These are phyloP conservation scores for Phymanthus crucifer DNA, from an alignment of 92 coral and sea anemone species.

Conservation along the genomic window DNA sequence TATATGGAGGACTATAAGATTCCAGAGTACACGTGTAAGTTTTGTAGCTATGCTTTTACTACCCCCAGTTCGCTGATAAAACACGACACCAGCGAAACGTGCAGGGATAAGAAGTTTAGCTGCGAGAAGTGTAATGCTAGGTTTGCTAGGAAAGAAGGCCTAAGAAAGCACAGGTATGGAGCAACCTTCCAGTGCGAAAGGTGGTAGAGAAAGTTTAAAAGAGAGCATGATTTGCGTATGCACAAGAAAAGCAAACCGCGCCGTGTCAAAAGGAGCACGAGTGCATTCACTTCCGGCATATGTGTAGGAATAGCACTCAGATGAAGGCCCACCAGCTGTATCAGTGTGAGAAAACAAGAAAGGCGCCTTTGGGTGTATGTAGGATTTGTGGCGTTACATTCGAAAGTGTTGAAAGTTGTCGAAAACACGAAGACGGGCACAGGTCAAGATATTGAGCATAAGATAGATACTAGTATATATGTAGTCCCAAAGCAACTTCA, in stretches of 20 bases:
- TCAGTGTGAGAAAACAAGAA: not conserved
- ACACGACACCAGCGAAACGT: not conserved
- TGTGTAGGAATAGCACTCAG: not conserved
- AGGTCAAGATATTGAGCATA: too few relatives aligned
- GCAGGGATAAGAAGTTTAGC: not conserved
- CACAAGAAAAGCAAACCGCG: not conserved
- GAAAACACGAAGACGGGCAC: not conserved
- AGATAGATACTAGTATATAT: too few relatives aligned
- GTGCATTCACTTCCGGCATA: not conserved
- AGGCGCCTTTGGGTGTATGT: not conserved
- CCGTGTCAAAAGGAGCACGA: not conserved
- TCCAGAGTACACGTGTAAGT: not conserved
- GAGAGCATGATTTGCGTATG: not conserved
- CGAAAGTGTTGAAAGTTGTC: not conserved
- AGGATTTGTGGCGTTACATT: not conserved
- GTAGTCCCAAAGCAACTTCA: too few relatives aligned
- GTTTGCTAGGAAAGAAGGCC: not conserved
- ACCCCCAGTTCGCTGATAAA: not conserved
- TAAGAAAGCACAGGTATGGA: not conserved
- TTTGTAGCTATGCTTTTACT: constrained; percentile 3
- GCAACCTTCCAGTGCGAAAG: not conserved
- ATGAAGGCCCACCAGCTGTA: not conserved
- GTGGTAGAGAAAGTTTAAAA: not conserved
- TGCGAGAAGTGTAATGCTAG: not conserved
- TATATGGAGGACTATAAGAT: not conserved